These are phyloP conservation scores for Macrochelys suwanniensis DNA, from an alignment of 2,797 vertebrate genomes.

Conservation along the genomic window DNA sequence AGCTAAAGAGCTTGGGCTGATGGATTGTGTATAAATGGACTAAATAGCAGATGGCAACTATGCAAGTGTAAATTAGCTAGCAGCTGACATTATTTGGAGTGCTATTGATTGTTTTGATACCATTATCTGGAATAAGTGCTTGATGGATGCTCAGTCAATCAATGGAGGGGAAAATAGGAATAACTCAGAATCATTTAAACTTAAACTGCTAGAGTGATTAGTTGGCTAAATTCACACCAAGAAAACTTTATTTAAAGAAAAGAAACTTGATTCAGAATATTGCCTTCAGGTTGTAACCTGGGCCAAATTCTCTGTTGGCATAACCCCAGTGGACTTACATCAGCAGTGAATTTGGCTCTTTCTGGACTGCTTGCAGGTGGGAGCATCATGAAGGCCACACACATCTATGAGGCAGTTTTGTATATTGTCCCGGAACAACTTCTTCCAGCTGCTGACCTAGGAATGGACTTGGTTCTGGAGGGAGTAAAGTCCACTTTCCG, in stretches of 20 bases:
- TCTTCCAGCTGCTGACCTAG: background rate
- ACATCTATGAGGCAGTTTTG: fast-evolving
- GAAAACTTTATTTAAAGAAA: background rate
- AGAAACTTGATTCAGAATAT: background rate
- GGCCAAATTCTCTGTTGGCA: background rate
- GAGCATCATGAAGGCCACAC: background rate
- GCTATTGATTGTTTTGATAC: conserved; percentile 26
- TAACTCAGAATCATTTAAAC: conserved; percentile 15
- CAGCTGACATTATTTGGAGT: conserved; percentile 59
- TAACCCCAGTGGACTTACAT: background rate
- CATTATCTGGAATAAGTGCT: background rate
- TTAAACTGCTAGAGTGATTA: background rate
- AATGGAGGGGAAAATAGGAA: background rate
- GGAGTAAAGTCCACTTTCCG: background rate
- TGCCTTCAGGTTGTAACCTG: background rate
- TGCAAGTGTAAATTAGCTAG: conserved; percentile 64
- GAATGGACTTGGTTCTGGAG: conserved; percentile 25
- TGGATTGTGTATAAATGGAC: conserved; percentile 25
- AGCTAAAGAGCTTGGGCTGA: conserved; percentile 33
- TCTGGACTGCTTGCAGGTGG: background rate
- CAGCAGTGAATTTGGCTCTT: background rate
- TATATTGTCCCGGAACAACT: background rate
- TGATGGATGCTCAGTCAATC: conserved; percentile 35
- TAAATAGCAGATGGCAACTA: conserved; percentile 13
- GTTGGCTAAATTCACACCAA: background rate